Evolutionary conservation across 2,797 vertebrate genomes (phyloP).

Genomic region (Podarcis lilfordi): DNA sequence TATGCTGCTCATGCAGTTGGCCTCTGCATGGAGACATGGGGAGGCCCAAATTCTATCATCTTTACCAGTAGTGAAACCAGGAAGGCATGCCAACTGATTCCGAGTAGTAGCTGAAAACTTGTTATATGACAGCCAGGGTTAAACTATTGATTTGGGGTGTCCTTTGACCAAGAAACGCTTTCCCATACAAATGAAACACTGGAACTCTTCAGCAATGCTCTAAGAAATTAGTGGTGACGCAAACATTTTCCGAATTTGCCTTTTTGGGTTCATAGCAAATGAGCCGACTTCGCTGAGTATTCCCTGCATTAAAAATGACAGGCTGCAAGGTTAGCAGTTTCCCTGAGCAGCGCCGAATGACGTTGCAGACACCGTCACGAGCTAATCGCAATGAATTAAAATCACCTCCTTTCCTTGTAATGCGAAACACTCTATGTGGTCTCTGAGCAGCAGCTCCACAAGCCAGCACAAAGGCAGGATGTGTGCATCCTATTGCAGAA

Average conservation of each 20-base stretch:
- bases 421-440: constrained; percentile 68
- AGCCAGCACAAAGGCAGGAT: constrained; percentile 44
- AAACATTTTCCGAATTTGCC: constrained; percentile 70
- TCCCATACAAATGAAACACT: background rate
- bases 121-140: constrained; percentile 62
- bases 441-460: constrained; percentile 53
- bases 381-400: constrained; percentile 70
- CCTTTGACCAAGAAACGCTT: constrained; percentile 68
- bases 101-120: constrained; percentile 35
- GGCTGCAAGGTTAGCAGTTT: constrained; percentile 69
- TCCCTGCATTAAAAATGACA: constrained; percentile 65
- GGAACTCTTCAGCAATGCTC: too few relatives aligned
- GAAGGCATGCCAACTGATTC: constrained; percentile 50
- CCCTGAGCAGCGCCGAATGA: constrained; percentile 69
- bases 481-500: constrained; percentile 53
- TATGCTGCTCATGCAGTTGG: constrained; percentile 24
- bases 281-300: constrained; percentile 61
- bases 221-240: constrained; percentile 67
- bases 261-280: constrained; percentile 63
- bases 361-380: constrained; percentile 64
- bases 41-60: constrained; percentile 54
- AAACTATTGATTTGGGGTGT: constrained; percentile 55
- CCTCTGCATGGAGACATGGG: constrained; percentile 46
- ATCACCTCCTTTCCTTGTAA: constrained; percentile 60
- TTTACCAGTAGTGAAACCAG: constrained; percentile 40